phyloP scores from a whole-genome alignment of 2,113 vertebrate species.

The Lophura nycthemera region DNA sequence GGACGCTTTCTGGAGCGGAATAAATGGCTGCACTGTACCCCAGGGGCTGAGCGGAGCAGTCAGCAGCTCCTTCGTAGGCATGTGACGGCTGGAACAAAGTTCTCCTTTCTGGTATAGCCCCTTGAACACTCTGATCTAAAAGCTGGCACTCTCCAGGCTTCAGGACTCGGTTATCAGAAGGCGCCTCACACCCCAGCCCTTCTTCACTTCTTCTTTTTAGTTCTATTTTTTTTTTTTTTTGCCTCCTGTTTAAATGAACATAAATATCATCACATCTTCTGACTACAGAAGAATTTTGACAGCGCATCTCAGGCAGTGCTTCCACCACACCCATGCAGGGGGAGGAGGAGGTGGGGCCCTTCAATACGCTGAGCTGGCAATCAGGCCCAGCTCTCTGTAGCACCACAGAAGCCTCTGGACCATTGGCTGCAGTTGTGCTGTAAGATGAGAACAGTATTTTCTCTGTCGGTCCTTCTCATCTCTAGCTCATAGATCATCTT shows the following conservation, averaged over 20 bases:
- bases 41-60: neutral
- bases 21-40: constrained; percentile 10
- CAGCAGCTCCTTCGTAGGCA: neutral
- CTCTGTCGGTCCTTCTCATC: neutral
- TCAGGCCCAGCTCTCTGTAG: neutral
- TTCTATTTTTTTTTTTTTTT: neutral
- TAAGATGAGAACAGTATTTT: neutral
- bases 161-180: neutral
- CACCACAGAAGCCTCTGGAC: neutral
- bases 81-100: constrained; percentile 19
- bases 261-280: neutral
- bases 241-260: neutral
- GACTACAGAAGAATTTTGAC: neutral
- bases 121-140: neutral
- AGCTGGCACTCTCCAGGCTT: neutral
- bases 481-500: neutral
- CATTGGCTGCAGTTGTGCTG: neutral
- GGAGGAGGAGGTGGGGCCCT: neutral
- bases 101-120: neutral
- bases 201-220: neutral
- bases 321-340: neutral
- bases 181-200: neutral
- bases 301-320: neutral
- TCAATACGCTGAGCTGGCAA: neutral
- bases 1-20: neutral